A percentile compares a stretch with the other conserved stretches of the same genome.
These are phyloP conservation scores for Stichopus horrens DNA, from an alignment of 53 echinoderm and acorn worm species.

Conservation along the genomic window DNA sequence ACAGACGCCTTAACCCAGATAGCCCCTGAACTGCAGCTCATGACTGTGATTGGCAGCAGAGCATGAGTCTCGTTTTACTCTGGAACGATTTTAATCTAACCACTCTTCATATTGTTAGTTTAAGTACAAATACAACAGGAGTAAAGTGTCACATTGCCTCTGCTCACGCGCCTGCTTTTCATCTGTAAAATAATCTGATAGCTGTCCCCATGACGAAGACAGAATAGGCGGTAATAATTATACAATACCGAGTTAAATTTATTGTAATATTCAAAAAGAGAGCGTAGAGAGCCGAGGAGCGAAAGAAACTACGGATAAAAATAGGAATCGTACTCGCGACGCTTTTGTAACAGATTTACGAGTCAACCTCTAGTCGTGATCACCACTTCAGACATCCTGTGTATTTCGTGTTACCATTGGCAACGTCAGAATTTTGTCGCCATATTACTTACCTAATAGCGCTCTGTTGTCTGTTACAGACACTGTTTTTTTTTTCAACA, in stretches of 20 bases:
- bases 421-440: conserved; percentile 1
- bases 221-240: conserved; percentile 20
- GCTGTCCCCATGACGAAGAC: conserved; percentile 31
- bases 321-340: not conserved
- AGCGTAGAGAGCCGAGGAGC: not conserved
- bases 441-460: conserved; percentile 14
- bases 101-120: conserved; percentile 26
- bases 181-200: conserved; percentile 22
- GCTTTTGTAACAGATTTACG: not conserved
- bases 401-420: not conserved
- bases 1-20: not conserved
- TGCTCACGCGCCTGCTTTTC: conserved; percentile 17
- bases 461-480: not conserved
- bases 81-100: conserved; percentile 1
- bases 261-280: not conserved
- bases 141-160: conserved; percentile 27
- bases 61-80: conserved; percentile 1
- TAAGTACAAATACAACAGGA: conserved; percentile 35
- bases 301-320: not conserved
- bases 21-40: not conserved
- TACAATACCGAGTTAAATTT: conserved; percentile 24
- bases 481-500: not conserved
- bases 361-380: not conserved
- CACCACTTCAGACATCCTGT: not conserved
- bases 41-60: not conserved